phyloP scores from a whole-genome alignment of 2,888 invertebrate species.

The Hydraecia micacea region DNA sequence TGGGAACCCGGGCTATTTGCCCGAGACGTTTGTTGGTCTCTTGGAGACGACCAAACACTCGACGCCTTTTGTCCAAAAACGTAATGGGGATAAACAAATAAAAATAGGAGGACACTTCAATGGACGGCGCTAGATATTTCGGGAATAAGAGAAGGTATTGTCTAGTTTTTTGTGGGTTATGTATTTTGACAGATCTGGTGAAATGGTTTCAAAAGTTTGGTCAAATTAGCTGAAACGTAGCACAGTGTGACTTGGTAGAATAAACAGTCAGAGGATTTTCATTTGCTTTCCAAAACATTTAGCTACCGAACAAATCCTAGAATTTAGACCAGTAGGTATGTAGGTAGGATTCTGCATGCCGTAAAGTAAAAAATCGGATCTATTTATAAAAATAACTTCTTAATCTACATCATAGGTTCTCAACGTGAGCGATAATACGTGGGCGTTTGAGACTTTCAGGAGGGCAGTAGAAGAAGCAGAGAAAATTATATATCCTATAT shows the following conservation, averaged over 20 bases:
- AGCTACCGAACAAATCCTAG: too few species aligned
- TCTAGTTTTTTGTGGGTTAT: constrained; percentile 39
- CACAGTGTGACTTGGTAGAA: not conserved
- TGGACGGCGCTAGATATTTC: constrained; percentile 80
- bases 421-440: too few species aligned
- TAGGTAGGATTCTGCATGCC: not conserved
- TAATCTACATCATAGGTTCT: too few species aligned
- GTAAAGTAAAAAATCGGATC: not conserved
- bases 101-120: constrained; percentile 77
- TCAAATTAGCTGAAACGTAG: constrained; percentile 3
- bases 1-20: constrained; percentile 86
- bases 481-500: too few species aligned
- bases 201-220: not conserved
- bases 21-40: constrained; percentile 83
- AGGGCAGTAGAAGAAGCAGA: too few species aligned
- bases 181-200: constrained; percentile 22
- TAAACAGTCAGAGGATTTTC: not conserved
- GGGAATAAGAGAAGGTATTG: constrained; percentile 68
- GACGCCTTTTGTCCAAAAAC: constrained; percentile 88
- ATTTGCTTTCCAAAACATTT: not conserved
- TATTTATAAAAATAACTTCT: not conserved
- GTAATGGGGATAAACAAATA: constrained; percentile 89
- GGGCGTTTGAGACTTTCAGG: too few species aligned
- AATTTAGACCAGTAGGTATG: not conserved
- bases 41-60: constrained; percentile 86